Percentiles rank a stretch among this genome's conserved stretches.
phyloP scores from a whole-genome alignment of 2,888 invertebrate genomes.

The Thecocarcelia acutangulata region DNA sequence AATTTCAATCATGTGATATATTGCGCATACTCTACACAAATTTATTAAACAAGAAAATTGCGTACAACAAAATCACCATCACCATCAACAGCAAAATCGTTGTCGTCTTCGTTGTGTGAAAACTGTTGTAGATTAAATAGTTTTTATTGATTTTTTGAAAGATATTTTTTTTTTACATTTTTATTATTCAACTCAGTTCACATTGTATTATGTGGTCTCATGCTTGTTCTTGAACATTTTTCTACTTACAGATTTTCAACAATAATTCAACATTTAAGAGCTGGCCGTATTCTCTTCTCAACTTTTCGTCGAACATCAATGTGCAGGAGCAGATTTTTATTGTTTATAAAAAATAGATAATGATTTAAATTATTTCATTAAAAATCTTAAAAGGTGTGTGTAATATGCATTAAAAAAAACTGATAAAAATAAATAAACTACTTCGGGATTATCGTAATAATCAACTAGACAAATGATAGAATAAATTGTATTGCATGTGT shows the following conservation, averaged over 20 bases:
- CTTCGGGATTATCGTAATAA: slow-evolving; percentile 2
- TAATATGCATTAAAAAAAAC: slow-evolving; percentile 29
- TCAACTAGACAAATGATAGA: slow-evolving; percentile 45
- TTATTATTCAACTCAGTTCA: slow-evolving; percentile 38
- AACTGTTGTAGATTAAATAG: slow-evolving; percentile 53
- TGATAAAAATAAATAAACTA: slow-evolving; percentile 12
- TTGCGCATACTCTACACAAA: slow-evolving; percentile 64
- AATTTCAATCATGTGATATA: slow-evolving; percentile 63
- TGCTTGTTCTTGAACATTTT: slow-evolving; percentile 49
- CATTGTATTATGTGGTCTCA: slow-evolving; percentile 48
- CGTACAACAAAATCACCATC: slow-evolving; percentile 48
- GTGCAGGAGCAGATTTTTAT: slow-evolving; percentile 43
- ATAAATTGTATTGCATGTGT: slow-evolving; percentile 53
- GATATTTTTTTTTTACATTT: slow-evolving; percentile 14
- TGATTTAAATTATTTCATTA: slow-evolving; percentile 23
- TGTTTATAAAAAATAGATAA: slow-evolving; percentile 17
- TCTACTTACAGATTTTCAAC: slow-evolving; percentile 61
- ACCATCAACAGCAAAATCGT: slow-evolving; percentile 41
- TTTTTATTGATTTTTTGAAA: slow-evolving; percentile 62
- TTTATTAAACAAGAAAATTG: slow-evolving; percentile 42
- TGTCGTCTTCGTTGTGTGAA: slow-evolving; percentile 4
- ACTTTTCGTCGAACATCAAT: slow-evolving; percentile 33
- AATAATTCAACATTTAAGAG: slow-evolving; percentile 51
- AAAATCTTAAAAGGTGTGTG: not conserved
- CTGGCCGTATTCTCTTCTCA: slow-evolving; percentile 32